Evolutionary conservation across 1,140 invertebrate genomes (phyloP).

Genomic region (Drosophila yakuba): DNA sequence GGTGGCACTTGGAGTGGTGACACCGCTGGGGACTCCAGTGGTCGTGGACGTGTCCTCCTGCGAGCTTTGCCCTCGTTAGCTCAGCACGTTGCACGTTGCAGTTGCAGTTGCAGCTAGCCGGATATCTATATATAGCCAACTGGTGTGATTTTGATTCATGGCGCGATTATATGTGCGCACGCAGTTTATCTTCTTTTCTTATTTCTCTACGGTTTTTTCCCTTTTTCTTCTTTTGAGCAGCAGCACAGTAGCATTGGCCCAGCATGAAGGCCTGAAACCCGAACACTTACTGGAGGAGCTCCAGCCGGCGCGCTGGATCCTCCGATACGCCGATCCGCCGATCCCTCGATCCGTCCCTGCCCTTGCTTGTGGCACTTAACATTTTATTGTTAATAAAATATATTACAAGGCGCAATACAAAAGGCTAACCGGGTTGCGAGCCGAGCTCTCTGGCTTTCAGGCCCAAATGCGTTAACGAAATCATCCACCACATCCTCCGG

Average conservation of each 20-base stretch:
- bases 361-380: constrained; percentile 73
- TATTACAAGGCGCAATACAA: constrained; percentile 79
- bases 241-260: constrained; percentile 62
- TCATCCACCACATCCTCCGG: constrained; percentile 60
- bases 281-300: constrained; percentile 36
- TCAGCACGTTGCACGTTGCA: constrained; percentile 13
- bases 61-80: constrained; percentile 67
- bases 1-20: constrained; percentile 38
- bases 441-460: constrained; percentile 17
- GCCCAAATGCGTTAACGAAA: constrained; percentile 78
- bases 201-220: constrained; percentile 6
- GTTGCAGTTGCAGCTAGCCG: constrained; percentile 58
- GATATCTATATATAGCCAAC: constrained; percentile 81
- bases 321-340: background rate
- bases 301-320: constrained; percentile 4
- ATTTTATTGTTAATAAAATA: constrained; percentile 84
- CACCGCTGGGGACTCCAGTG: constrained; percentile 6
- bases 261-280: constrained; percentile 53
- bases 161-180: constrained; percentile 81
- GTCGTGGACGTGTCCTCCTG: constrained; percentile 35
- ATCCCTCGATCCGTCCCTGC: background rate
- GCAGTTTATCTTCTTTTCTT: constrained; percentile 80
- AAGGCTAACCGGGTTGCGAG: constrained; percentile 60
- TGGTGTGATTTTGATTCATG: constrained; percentile 83
- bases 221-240: constrained; percentile 35